Base-by-base conservation (phyloP, 1,140 invertebrate genomes). In the Dendroctonus ponderosae region DNA sequence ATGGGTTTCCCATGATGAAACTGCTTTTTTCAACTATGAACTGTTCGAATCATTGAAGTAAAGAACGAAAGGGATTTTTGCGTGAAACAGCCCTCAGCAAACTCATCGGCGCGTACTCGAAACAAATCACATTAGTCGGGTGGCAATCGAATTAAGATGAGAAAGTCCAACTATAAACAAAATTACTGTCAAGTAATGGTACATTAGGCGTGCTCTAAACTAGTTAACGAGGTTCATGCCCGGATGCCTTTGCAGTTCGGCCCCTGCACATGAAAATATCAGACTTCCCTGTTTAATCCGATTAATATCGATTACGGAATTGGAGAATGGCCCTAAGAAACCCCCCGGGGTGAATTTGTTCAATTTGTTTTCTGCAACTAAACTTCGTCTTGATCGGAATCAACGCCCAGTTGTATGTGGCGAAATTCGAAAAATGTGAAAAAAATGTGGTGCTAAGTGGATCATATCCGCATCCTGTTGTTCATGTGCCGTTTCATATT, bases 161-260 rank as follows among this genome's bases (percentile, higher is more conserved):
- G 68, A 52, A 67, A 65, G 54, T 51, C 43, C 61, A 49, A 62
- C 69, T 51, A 72, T 72, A 72, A 72, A 72, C 65, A 72, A 70
- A 72, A 72, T 72, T 72, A 72, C 57, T 63, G 68, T 70, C 68
- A 62, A 70, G 62, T 70, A 72, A 67, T 68, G 68, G 53, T 62
- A 70, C 71, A 72, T 72, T 72, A 72, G 65, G 65, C 71, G 58
- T 68, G 11, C 56, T 67, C 67, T 71, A 71, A 71, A 64, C 64
- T 69, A 52, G 64, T 71, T 70, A 72, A 49, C 56, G 46, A 37
- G 58, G 56, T 61, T 61, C 68, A 69, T 62, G 68, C 50, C 41
- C 68, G 57, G 50, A 64, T 66, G 62, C 57, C 52, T 62, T 43
- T 39, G 46, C 50, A 53, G n/a, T 15, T 43, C 26, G 42, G 41